Conservation (phyloP, 37 sponge, comb jelly and placozoan species). For the Diacarnus erythraeanus region DNA sequence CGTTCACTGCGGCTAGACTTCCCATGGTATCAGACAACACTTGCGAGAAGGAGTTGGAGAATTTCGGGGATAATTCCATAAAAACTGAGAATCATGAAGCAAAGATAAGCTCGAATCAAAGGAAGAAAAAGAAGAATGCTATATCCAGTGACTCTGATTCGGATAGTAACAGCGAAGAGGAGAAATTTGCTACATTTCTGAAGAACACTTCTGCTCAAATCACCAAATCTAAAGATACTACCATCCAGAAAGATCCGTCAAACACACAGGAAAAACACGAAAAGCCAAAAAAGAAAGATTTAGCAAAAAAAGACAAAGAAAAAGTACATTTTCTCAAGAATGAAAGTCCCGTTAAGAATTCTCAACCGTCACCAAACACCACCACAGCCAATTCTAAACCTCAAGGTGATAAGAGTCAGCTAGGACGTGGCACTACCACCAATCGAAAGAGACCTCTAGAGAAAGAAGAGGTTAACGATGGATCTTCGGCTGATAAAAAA, state of each 20-base stretch:
- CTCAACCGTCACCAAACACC: neutral
- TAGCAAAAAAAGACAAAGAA: neutral
- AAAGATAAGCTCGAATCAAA: neutral
- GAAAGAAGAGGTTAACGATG: neutral
- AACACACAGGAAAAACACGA: neutral
- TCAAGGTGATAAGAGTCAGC: neutral
- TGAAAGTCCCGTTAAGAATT: neutral
- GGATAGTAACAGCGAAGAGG: neutral
- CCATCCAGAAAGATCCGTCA: neutral
- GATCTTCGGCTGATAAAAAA: slow-evolving; percentile 8
- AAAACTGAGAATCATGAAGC: neutral
- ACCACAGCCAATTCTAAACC: neutral
- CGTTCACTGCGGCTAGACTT: neutral
- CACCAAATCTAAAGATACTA: neutral
- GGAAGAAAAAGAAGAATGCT: neutral
- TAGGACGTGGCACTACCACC: neutral
- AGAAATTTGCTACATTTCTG: slow-evolving; percentile 8
- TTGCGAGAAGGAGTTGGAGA: neutral
- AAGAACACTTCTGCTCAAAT: neutral
- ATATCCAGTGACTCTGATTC: slow-evolving; percentile 10
- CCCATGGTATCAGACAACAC: neutral
- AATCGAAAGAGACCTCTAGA: slow-evolving; percentile 19
- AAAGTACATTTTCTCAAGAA: neutral
- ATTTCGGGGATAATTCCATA: neutral
- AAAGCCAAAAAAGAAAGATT: neutral